Evolutionary conservation across 2,888 invertebrate genomes (phyloP), one percentile per base, ranked within the genome.

Genomic region (Acleris literana): DNA sequence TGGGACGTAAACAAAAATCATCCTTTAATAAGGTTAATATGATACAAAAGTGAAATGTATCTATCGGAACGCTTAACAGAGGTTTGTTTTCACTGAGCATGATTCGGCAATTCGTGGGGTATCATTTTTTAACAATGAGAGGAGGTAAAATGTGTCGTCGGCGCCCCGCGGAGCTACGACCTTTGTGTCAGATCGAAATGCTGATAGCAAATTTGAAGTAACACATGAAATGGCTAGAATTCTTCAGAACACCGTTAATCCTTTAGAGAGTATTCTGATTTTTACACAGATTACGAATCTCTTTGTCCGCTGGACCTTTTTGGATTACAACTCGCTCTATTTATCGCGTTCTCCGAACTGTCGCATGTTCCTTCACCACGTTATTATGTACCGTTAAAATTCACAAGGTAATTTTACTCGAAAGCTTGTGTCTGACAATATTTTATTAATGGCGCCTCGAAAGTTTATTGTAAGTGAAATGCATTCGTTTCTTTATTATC

Each of bases 71-170:
- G 79, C 77, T 73, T 85, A 49, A n/a, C 81, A 71, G 70, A 70
- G 80, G 76, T 79, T 84, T 83, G 85, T 87, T 88, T 88, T 87
- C 86, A 81, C 85, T 74, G 76, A 76, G 77, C 83, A 86, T 89
- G 87, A 88, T 78, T 85, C 78, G 77, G 75, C 85, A 74, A 65
- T 77, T 70, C 64, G 57, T 66, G 60, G 69, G 63, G 67, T 71
- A 74, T 76, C 71, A 71, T 68, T 61, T 74, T 71, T 76, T 74
- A 76, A 82, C 78, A 80, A 81, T 78, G 69, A 64, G 68, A 59
- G 53, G 61, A 60, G 60, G 73, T 74, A 74, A 77, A 76, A 71
- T 79, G 64, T 72, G 76, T 73, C 76, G 70, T 70, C 53, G 69
- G 57, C 71, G 72, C 74, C 80, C 76, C 75, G 76, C 76, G 72